phyloP scores from a whole-genome alignment of 2,797 vertebrate genomes.

The Meda fulgida region DNA sequence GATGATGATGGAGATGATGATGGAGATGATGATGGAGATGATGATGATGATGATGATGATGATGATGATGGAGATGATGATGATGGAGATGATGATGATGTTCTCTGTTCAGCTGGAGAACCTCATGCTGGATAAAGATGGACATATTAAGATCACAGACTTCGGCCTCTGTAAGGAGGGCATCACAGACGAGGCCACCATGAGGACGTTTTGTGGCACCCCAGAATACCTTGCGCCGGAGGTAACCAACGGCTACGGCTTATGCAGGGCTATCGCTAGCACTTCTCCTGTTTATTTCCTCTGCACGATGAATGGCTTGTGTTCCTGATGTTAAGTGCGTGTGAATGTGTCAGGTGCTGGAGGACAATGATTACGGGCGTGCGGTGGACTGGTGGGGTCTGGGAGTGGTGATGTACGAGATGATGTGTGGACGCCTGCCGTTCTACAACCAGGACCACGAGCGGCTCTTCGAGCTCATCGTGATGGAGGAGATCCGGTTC shows the following conservation, averaged over 20 bases:
- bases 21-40: not conserved
- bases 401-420: constrained; percentile 92
- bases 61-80: no score
- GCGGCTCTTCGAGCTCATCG: constrained; percentile 90
- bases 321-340: no score
- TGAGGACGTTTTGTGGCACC: constrained; percentile 92
- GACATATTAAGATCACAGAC: constrained; percentile 91
- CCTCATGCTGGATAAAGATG: constrained; percentile 92
- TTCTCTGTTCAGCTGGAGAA: constrained; percentile 83
- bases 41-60: no score
- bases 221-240: constrained; percentile 91
- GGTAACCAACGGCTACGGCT: constrained; percentile 68
- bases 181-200: constrained; percentile 86
- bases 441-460: constrained; percentile 92
- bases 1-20: no score
- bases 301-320: no score
- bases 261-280: not conserved
- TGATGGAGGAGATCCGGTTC: constrained; percentile 90
- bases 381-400: constrained; percentile 93
- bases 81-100: no score
- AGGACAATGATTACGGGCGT: constrained; percentile 88
- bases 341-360: constrained; percentile 79
- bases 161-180: constrained; percentile 93
- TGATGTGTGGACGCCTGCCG: constrained; percentile 89
- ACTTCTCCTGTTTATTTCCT: not conserved